Evolutionary conservation across 2,888 invertebrate genomes (phyloP), one percentile per base, ranked within the genome.

Genomic region (Phalera bucephala): DNA sequence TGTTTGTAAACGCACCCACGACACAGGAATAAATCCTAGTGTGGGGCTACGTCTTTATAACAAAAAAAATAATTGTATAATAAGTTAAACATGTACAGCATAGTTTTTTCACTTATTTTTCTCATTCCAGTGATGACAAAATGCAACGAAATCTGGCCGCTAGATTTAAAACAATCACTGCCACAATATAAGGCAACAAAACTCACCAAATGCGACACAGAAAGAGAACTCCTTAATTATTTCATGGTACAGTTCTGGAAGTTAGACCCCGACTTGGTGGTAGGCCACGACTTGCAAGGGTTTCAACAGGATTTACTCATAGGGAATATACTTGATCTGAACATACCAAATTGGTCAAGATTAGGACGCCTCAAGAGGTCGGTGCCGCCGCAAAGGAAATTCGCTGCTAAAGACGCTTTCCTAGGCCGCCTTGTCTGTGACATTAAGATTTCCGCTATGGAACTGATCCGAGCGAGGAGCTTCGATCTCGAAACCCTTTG

Each of bases 291-390:
- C 75, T 89, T 97, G 26, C 93, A 94, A 63, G 96, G 96, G 17
- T 98, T 96, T 76, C 97, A 98, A 65, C 92, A 99, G 39, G 96
- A 97, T 60, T 90, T 98, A 1, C 90, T 99, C n/a, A 93, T 97
- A 28, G 95, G 96, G 39, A 94, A 98, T 45, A 92, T 98, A 42
- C 84, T 93, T 6, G 91, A 91, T 12, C 64, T 93, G 2, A 95
- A 95, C 70, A 93, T 97, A 32, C 93, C 94, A 0, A 94, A 96
- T 61, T 99, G 98, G 96, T 97, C 97, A 8, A 93, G 97, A 46
- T 86, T 99, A 29, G 97, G 99, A 0, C 92, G 97, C 25, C 81
- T 99, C 1, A 95, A 94, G 59, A 91, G 97, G 50, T 90, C 93
- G 0, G 81, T 92, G 0, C 83, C 91, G 9, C 91, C 91, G n/a